Conservation (phyloP, 2,888 invertebrate genomes). For the Nemurella pictetii region DNA sequence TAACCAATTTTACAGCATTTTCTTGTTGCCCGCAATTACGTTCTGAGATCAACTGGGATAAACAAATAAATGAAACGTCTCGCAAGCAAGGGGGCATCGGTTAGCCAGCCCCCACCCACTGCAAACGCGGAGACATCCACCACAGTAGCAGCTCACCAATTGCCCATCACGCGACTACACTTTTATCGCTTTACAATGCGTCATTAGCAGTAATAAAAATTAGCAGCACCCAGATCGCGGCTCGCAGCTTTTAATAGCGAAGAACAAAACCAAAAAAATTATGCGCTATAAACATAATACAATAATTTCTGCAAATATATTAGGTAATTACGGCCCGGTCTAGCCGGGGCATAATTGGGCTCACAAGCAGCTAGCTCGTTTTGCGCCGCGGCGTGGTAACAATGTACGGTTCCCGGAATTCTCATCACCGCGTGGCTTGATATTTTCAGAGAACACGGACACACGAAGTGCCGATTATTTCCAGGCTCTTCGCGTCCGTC, state of each 20-base stretch:
- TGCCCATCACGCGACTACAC: not conserved
- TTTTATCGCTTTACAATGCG: not conserved
- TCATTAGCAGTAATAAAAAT: not conserved
- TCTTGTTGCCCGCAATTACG: too few relatives aligned
- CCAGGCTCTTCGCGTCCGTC: not conserved
- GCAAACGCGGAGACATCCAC: too few relatives aligned
- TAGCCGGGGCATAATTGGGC: not conserved
- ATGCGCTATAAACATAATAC: not conserved
- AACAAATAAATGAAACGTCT: too few relatives aligned
- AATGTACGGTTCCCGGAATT: not conserved
- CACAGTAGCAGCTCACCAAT: too few relatives aligned
- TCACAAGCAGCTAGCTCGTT: not conserved
- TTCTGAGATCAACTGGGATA: too few relatives aligned
- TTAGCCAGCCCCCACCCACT: too few relatives aligned
- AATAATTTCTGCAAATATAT: not conserved
- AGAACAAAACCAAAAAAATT: not conserved
- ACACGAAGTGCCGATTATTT: not conserved
- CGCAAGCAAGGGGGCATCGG: too few relatives aligned
- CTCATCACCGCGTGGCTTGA: not conserved
- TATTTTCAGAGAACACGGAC: too few relatives aligned
- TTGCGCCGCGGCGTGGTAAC: not conserved
- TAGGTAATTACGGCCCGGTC: not conserved
- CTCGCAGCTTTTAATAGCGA: too few relatives aligned
- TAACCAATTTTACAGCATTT: too few relatives aligned
- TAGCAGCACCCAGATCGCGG: too few relatives aligned